A percentile compares a stretch with the other conserved stretches of the same genome.
Evolutionary conservation across 2,888 invertebrate genomes (phyloP).

Genomic region (Timema podura): DNA sequence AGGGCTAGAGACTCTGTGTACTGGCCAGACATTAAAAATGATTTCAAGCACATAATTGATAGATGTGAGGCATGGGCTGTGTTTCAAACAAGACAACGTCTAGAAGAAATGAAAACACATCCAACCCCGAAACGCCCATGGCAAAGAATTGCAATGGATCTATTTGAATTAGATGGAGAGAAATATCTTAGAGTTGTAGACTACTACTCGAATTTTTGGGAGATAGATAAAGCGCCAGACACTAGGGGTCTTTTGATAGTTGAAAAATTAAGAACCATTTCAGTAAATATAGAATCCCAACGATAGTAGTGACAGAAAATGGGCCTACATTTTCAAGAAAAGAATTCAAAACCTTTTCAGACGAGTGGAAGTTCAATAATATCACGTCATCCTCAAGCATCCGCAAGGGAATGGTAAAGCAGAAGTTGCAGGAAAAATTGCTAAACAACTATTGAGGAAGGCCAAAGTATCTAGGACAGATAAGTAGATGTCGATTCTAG

Average conservation of each 20-base stretch:
- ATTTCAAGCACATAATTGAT: not conserved
- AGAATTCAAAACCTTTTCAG: not conserved
- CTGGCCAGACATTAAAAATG: not conserved
- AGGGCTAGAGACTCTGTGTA: not conserved
- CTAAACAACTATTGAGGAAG: not conserved
- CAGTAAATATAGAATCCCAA: not conserved
- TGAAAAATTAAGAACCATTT: not conserved
- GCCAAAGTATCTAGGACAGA: not conserved
- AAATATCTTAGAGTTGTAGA: not conserved
- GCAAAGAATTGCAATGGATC: not conserved
- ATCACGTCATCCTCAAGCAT: not conserved
- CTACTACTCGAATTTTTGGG: not conserved
- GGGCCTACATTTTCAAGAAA: conserved; percentile 3
- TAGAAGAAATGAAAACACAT: not conserved
- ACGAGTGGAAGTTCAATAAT: not conserved
- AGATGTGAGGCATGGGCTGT: not conserved
- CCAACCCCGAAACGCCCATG: not conserved
- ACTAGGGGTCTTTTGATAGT: not conserved
- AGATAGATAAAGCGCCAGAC: not conserved
- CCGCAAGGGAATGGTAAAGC: not conserved
- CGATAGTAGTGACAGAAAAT: not conserved
- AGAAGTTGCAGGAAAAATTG: not conserved
- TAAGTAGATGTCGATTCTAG: not conserved
- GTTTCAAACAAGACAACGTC: not conserved
- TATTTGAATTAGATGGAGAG: not conserved